These are phyloP conservation scores for Notothenia rossii DNA, from an alignment of 2,113 vertebrate genomes.

Conservation along the genomic window DNA sequence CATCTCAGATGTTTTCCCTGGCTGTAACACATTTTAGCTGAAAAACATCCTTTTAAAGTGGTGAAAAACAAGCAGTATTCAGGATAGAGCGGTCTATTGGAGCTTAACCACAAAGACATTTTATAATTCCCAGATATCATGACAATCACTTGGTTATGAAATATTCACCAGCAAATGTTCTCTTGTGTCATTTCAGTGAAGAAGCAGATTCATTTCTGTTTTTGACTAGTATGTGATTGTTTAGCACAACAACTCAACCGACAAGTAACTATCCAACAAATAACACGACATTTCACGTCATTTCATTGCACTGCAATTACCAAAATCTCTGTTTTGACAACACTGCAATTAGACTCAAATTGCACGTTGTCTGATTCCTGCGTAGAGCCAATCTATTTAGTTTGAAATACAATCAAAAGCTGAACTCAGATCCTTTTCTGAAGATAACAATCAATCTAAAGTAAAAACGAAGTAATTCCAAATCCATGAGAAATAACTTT, in stretches of 20 bases:
- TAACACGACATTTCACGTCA: constrained; percentile 6
- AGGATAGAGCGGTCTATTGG: not conserved
- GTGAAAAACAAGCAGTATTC: not conserved
- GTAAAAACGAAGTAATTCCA: not conserved
- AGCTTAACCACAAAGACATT: not conserved
- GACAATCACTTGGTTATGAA: not conserved
- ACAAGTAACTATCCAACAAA: not conserved
- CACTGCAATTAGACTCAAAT: not conserved
- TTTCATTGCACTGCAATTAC: not conserved
- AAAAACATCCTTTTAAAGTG: no score
- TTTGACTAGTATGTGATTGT: not conserved
- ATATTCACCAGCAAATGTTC: not conserved
- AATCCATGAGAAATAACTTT: not conserved
- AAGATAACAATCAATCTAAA: not conserved
- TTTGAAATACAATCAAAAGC: not conserved
- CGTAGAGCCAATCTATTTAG: not conserved
- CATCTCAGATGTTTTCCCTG: no score
- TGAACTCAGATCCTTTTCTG: not conserved
- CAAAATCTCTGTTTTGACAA: not conserved
- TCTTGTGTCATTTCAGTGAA: not conserved
- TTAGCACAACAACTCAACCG: constrained; percentile 2
- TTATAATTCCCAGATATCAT: not conserved
- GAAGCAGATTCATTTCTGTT: not conserved
- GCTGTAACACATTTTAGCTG: no score
- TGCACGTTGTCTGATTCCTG: not conserved